Conservation (phyloP, 2,888 invertebrate genomes). For the Xanthorhoe spadicearia region DNA sequence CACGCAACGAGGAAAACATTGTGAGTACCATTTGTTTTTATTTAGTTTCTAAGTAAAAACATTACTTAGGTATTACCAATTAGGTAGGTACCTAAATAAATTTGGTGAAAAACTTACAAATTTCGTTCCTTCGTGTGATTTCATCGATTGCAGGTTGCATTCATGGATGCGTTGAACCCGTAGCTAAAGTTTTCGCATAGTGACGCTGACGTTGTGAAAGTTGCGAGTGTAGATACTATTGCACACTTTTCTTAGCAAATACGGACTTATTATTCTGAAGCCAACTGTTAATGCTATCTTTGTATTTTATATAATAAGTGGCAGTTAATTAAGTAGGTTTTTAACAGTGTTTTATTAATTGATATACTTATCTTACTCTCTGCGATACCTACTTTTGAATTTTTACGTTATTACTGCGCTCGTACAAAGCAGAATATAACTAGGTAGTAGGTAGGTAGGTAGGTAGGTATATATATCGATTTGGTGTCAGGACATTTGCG, state of each 20-base stretch:
- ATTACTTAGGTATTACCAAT: not conserved
- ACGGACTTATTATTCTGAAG: constrained; percentile 11
- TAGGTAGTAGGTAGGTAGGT: too few relatives aligned
- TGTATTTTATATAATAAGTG: not conserved
- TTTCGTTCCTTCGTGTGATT: not conserved
- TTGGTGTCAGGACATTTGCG: too few relatives aligned
- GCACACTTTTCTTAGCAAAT: constrained; percentile 10
- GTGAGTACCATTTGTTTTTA: constrained; percentile 29
- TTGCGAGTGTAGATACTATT: not conserved
- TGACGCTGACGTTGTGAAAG: not conserved
- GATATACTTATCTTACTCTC: too few relatives aligned
- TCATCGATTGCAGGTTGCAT: not conserved
- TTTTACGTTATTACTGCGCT: too few relatives aligned
- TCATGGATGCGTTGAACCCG: not conserved
- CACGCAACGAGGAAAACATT: constrained; percentile 49
- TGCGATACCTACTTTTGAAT: too few relatives aligned
- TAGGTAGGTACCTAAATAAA: not conserved
- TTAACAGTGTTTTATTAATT: too few relatives aligned
- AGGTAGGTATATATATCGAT: too few relatives aligned
- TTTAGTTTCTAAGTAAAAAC: not conserved
- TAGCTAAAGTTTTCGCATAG: not conserved
- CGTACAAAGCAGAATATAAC: too few relatives aligned
- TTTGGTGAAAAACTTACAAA: not conserved
- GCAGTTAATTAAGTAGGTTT: not conserved
- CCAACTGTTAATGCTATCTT: not conserved